phyloP scores from a whole-genome alignment of 2,888 invertebrate genomes.

The Synergus umbraculus region DNA sequence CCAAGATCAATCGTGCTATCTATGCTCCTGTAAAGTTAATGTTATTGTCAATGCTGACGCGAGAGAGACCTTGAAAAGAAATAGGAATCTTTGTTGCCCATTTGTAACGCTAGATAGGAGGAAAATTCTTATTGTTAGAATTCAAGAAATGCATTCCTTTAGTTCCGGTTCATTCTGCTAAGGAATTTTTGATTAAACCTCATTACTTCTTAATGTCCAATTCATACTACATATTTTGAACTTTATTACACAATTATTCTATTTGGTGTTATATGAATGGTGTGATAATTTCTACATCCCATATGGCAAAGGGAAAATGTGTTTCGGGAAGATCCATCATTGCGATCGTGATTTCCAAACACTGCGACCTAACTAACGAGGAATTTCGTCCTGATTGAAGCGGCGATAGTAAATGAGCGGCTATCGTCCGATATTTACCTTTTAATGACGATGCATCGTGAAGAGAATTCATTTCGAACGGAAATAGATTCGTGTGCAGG shows the following conservation, averaged over 20 bases:
- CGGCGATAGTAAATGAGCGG: constrained; percentile 57
- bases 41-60: not conserved
- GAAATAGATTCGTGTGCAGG: constrained; percentile 54
- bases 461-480: constrained; percentile 59
- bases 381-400: constrained; percentile 53
- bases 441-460: constrained; percentile 62
- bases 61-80: not conserved
- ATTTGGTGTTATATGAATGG: too few species aligned
- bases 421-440: constrained; percentile 61
- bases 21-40: not conserved
- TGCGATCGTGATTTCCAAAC: constrained; percentile 10
- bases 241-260: too few species aligned
- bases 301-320: too few species aligned
- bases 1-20: not conserved
- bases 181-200: too few species aligned
- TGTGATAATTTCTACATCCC: too few species aligned
- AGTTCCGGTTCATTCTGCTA: too few species aligned
- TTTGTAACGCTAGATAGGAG: too few species aligned
- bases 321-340: constrained; percentile 32
- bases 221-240: too few species aligned
- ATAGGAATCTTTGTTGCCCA: too few species aligned
- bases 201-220: too few species aligned
- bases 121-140: too few species aligned
- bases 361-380: not conserved
- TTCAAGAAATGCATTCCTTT: too few species aligned